Conservation (phyloP, 2,888 invertebrate species). For the Amphipoea oculea region DNA sequence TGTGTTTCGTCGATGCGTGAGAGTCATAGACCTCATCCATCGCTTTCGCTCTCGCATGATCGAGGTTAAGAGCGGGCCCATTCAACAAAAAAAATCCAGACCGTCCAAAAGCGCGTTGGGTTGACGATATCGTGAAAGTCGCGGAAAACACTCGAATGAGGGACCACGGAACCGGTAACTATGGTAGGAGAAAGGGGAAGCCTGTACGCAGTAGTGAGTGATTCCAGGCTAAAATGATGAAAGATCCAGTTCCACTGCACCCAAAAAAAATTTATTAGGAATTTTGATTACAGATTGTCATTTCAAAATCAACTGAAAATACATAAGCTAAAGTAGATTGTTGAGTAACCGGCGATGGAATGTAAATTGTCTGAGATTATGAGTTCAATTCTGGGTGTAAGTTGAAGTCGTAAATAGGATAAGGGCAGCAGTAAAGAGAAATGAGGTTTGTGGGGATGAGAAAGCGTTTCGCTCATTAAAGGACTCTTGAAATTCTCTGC, state of each 20-base stretch:
- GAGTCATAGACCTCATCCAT: too few species aligned
- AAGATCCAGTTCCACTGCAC: not conserved
- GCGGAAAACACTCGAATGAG: too few species aligned
- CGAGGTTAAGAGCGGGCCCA: too few species aligned
- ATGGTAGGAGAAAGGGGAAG: not conserved
- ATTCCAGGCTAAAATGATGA: not conserved
- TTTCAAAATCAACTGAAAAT: not conserved
- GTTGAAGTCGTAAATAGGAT: not conserved
- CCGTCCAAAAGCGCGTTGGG: too few species aligned
- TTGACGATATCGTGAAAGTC: too few species aligned
- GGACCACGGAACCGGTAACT: not conserved
- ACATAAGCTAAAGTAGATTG: not conserved
- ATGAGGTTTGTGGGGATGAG: not conserved
- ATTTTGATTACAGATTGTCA: not conserved
- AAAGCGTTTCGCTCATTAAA: not conserved
- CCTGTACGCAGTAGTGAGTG: not conserved
- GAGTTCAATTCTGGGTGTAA: not conserved
- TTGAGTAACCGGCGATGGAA: not conserved
- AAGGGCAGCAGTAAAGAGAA: not conserved
- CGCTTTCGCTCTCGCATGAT: too few species aligned
- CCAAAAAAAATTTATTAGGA: accelerated
- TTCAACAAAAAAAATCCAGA: too few species aligned
- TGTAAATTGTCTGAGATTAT: not conserved
- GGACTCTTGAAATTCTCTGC: not conserved
- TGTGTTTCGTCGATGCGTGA: too few species aligned